Evolutionary conservation across 2,113 vertebrate genomes (phyloP), one percentile per base, ranked within the genome.

Genomic region (Periophthalmus modestus): DNA sequence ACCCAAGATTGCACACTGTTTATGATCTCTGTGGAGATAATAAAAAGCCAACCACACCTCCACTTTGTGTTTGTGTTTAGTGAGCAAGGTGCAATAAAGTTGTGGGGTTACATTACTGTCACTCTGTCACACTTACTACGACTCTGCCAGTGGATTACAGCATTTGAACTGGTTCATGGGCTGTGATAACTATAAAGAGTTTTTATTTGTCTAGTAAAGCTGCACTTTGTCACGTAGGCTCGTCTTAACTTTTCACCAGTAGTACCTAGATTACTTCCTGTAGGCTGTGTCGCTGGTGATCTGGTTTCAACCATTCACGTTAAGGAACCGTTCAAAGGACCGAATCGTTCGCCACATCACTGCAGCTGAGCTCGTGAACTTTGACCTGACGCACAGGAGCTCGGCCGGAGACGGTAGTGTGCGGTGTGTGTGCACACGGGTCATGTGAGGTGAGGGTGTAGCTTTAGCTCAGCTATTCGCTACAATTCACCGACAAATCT

Each of bases 141-240:
- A 52, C 6, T 3, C 46, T 12, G 28, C 28, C 11, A 47, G 4
- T 47, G 3, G 13, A 47, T 47, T 47, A 47, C 15, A 47, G 4
- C 4, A 52, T 52, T 4, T 6, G 18, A 16, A 16, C 6, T 52
- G 28, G 3, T 48, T 52, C 2, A 52, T 18, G 23, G 54, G 12
- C 24, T 62, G 16, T 28, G 10, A 13, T 16, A 65, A 65, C n/a
- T 12, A 10, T 65, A 65, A 65, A 65, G 18, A 39, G 4, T 18
- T 12, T 19, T 43, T 34, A 19, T 36, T 7, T 39, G 18, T n/a
- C 34, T 65, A 36, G 46, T 43, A 1, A 34, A 63, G 18, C 4
- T 34, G 47, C 2, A 18, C n/a, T 19, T 2, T 50, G 75, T 81
- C 85, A 78, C 82, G 72, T 87, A 79, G 7, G 7, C 69, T 15